Base-by-base conservation (phyloP, 2,888 invertebrate species). In the Geophilus truncorum region DNA sequence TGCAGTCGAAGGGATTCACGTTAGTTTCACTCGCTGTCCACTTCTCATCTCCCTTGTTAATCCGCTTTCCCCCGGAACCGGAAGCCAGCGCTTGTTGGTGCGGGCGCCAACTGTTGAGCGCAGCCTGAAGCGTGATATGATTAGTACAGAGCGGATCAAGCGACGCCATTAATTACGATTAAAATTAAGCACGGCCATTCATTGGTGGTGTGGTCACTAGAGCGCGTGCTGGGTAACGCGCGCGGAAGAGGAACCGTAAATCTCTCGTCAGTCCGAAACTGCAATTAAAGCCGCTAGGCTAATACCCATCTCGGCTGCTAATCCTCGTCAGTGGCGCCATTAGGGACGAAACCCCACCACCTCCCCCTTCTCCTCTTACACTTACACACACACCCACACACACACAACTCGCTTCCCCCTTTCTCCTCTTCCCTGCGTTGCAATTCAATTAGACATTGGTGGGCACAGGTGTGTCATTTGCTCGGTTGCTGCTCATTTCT, bases 1-100 rank as follows among this genome's bases (percentile, higher is more conserved):
- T 98, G 36, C 89, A 90, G 80, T 90, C 90, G 83, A 92, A 92
- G 82, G 93, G 94, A 82, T 96, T 92, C 87, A 91, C 89, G 94
- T 95, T 88, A 89, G 92, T 85, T n/a, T 32, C 21, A 1, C n/a
- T 45, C n/a, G 45, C n/a, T 15, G 45, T 45, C 45, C 45, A 45
- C 45, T 45, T 45, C 45, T 45, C 51, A 51, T 18, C 51, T 51
- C 0, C 18, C n/a, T 40, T 4, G n/a, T 51, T 51, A 51, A 51
- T 51, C 51, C 51, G 18, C 7, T 18, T 51, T 51, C 4, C 51
- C 51, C 51, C 51, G 51, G 51, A 51, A 51, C 15, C 51, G 51
- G 51, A 51, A 51, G 18, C 18, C 7, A n/a, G 32, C 15, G 21
- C 18, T 51, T 51, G 21, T 7, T n/a, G 40, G 40, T 9, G 70